phyloP scores from a whole-genome alignment of 2,888 invertebrate species.

The Tridacna crocea region DNA sequence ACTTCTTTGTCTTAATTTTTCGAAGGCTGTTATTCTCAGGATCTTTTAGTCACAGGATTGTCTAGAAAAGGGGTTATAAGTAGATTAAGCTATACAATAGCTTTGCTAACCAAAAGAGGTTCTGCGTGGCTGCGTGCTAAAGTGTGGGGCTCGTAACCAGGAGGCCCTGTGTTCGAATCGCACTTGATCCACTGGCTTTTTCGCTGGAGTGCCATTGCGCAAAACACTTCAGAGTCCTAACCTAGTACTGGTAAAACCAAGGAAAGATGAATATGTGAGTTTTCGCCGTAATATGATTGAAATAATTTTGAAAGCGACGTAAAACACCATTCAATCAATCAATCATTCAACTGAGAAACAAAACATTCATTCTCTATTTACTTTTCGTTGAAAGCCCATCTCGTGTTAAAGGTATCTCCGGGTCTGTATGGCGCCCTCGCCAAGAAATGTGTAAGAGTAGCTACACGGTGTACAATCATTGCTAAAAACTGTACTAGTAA shows the following conservation, averaged over 20 bases:
- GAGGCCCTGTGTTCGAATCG: no score
- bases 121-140: no score
- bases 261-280: no score
- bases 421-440: slow-evolving; percentile 75
- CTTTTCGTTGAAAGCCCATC: slow-evolving; percentile 67
- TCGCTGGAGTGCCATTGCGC: no score
- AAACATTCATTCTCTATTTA: slow-evolving; percentile 1
- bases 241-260: no score
- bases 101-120: no score
- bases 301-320: no score
- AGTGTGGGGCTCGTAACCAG: no score
- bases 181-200: no score
- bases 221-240: no score
- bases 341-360: not conserved
- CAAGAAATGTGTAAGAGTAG: slow-evolving; percentile 73
- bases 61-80: not conserved
- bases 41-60: not conserved
- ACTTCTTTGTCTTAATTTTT: not conserved
- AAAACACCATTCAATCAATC: not conserved
- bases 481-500: slow-evolving; percentile 75
- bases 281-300: no score
- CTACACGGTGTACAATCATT: slow-evolving; percentile 76
- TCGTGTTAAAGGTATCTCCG: slow-evolving; percentile 60
- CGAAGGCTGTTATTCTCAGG: not conserved
- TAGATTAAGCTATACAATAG: not conserved